phyloP scores from a whole-genome alignment of 30 jellyfish, hydroid and myxozoan species.

The Turritopsis dohrnii region DNA sequence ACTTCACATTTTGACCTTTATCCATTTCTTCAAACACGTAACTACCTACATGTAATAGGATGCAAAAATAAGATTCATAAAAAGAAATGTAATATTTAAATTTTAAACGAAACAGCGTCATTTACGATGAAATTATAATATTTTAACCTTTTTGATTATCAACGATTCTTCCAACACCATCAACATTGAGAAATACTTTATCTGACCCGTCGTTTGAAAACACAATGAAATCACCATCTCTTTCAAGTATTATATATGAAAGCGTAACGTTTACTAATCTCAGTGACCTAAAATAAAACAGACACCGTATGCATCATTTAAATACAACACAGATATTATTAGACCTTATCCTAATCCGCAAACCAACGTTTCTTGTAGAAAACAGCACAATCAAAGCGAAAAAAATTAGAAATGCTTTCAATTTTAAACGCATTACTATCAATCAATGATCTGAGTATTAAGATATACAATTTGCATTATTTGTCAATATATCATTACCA shows the following conservation, averaged over 20 bases:
- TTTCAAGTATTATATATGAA: background rate
- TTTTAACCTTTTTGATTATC: background rate
- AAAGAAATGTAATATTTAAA: no score
- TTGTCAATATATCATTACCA: background rate
- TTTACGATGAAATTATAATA: no score
- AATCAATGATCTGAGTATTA: no score
- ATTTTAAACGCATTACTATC: no score
- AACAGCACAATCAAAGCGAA: no score
- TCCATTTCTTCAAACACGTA: slow-evolving; percentile 4
- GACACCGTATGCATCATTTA: no score
- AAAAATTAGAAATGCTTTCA: no score
- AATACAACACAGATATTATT: background rate
- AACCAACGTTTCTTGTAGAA: no score
- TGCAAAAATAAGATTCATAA: background rate
- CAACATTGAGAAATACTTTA: background rate
- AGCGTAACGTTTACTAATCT: background rate
- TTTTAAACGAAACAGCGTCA: no score
- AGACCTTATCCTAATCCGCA: no score
- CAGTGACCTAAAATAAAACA: background rate
- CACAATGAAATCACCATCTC: background rate
- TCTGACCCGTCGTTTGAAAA: background rate
- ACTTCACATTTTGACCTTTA: background rate
- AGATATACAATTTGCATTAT: no score
- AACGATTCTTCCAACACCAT: background rate
- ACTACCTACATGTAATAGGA: background rate